Percentiles rank a stretch among this genome's conserved stretches.
Evolutionary conservation across 53 echinoderm and acorn worm species (phyloP).

Genomic region (Paelopatides confundens): DNA sequence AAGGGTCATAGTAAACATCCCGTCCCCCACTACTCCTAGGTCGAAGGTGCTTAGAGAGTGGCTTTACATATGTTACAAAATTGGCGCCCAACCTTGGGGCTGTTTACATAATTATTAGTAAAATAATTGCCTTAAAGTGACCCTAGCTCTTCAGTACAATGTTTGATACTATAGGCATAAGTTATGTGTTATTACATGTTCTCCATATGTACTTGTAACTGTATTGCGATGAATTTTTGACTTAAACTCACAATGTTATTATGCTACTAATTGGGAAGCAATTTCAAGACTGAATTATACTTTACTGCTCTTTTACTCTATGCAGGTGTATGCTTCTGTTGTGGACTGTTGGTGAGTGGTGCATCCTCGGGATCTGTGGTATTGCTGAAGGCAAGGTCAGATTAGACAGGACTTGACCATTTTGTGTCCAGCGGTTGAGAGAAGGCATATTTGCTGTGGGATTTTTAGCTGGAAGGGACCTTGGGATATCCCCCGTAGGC

Average conservation of each 20-base stretch:
- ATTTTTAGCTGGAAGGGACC: neutral
- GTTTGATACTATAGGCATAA: neutral
- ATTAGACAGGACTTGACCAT: neutral
- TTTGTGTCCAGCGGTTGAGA: neutral
- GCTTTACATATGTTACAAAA: neutral
- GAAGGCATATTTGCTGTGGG: neutral
- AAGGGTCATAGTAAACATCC: neutral
- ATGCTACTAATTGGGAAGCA: neutral
- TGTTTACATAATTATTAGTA: neutral
- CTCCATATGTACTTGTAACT: too few species aligned
- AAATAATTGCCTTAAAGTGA: neutral
- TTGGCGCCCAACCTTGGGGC: neutral
- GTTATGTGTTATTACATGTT: too few species aligned
- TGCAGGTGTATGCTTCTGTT: conserved; percentile 29
- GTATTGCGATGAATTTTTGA: neutral
- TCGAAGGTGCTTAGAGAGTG: neutral
- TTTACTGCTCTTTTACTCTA: neutral
- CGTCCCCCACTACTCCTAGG: neutral
- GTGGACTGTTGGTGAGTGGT: conserved; percentile 15
- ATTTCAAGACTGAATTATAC: neutral
- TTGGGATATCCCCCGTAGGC: too few species aligned
- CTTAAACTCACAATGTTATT: neutral
- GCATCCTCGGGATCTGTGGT: neutral
- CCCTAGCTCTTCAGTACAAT: neutral
- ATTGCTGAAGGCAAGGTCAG: conserved; percentile 2